These are phyloP conservation scores for Oncorhynchus gorbuscha DNA, from an alignment of 2,113 vertebrate genomes.

Conservation along the genomic window DNA sequence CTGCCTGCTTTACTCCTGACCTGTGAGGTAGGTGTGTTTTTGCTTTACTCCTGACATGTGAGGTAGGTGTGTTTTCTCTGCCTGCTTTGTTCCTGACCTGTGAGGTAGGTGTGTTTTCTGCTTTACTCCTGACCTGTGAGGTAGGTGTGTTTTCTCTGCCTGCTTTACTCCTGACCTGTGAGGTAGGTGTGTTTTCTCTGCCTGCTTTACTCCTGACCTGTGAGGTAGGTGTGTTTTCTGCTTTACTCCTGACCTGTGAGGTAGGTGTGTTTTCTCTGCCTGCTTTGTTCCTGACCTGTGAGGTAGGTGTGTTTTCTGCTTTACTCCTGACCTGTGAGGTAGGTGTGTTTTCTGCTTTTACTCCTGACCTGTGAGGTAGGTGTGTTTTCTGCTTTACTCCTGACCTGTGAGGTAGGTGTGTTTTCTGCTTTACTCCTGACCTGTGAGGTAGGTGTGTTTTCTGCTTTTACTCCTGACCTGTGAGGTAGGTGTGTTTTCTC, in stretches of 20 bases:
- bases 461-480: not conserved
- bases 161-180: not conserved
- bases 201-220: not conserved
- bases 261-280: no score
- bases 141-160: not conserved
- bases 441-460: conserved; percentile 2
- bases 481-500: not conserved
- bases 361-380: not conserved
- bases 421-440: no score
- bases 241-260: no score
- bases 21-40: conserved; percentile 2
- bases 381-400: no score
- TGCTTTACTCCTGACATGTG: not conserved
- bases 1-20: not conserved
- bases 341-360: not conserved
- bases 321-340: conserved; percentile 1
- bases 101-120: no score
- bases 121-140: not conserved
- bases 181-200: not conserved
- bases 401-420: no score
- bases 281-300: no score
- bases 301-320: no score
- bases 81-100: no score
- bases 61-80: not conserved
- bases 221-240: not conserved